phyloP scores from a whole-genome alignment of 2,113 vertebrate species.

The Eolophus roseicapilla region DNA sequence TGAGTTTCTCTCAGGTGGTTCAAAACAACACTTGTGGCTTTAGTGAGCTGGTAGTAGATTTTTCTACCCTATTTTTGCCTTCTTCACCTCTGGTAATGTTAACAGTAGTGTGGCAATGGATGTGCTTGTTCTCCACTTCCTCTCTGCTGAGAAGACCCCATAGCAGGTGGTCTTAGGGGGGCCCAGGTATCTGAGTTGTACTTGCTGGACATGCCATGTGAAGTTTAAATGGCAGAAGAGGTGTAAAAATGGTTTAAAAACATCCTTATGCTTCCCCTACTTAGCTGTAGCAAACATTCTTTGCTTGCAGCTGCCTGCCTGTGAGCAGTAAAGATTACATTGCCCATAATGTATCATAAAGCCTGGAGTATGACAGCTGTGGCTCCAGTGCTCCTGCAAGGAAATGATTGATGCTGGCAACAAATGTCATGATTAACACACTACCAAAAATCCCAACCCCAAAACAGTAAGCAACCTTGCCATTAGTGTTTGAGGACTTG shows the following conservation, averaged over 20 bases:
- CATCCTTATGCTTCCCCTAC: background rate
- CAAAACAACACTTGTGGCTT: background rate
- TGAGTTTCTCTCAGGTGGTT: background rate
- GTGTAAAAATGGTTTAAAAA: background rate
- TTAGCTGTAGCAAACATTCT: background rate
- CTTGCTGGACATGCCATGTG: background rate
- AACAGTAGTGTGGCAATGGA: background rate
- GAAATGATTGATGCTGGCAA: background rate
- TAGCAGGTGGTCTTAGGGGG: background rate
- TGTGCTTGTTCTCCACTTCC: background rate
- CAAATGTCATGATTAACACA: background rate
- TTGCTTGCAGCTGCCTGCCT: background rate
- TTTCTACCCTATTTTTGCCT: background rate
- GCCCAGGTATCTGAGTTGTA: background rate
- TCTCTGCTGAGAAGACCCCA: background rate
- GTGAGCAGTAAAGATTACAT: background rate
- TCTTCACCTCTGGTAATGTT: background rate
- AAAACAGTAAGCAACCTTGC: background rate
- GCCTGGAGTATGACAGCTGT: conserved; percentile 11
- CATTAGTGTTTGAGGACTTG: background rate
- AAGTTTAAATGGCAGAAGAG: background rate
- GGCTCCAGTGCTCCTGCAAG: background rate
- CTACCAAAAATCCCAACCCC: background rate
- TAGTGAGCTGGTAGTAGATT: background rate
- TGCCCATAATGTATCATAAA: conserved; percentile 8